These are phyloP conservation scores for Leucophenga varia DNA, from an alignment of 1,140 invertebrate genomes.

Conservation along the genomic window DNA sequence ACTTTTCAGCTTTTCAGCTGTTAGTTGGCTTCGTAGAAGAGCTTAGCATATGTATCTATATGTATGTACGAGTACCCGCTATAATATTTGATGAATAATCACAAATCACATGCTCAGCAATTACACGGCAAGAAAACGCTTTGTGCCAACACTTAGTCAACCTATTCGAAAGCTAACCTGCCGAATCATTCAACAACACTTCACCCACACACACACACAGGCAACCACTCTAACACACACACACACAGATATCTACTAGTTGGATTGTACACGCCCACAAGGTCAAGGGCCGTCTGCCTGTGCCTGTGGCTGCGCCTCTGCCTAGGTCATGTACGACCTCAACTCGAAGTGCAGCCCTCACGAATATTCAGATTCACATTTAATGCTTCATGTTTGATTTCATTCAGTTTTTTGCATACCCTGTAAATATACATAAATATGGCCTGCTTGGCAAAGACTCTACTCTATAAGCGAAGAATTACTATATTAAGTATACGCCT, in stretches of 20 bases:
- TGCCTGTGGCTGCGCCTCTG: slow-evolving; percentile 5
- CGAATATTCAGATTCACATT: slow-evolving; percentile 20
- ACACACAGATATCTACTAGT: slow-evolving; percentile 6
- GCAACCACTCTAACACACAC: slow-evolving; percentile 1
- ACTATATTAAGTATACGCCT: too few species aligned
- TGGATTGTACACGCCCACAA: slow-evolving; percentile 24
- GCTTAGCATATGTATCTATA: slow-evolving; percentile 41
- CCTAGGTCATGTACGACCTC: slow-evolving; percentile 32
- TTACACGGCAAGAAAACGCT: slow-evolving; percentile 2
- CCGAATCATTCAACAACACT: slow-evolving; percentile 19
- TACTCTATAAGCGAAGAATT: too few species aligned
- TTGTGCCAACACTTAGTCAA: slow-evolving; percentile 16
- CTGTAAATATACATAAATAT: too few species aligned
- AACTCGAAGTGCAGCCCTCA: slow-evolving; percentile 29
- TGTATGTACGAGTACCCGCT: slow-evolving; percentile 31
- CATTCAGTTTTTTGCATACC: background rate
- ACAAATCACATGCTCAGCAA: slow-evolving; percentile 15
- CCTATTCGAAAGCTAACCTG: slow-evolving; percentile 16
- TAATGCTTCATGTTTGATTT: background rate
- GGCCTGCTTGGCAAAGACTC: too few species aligned
- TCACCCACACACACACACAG: slow-evolving; percentile 1
- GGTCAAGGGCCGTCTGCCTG: slow-evolving; percentile 39
- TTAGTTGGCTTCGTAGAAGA: slow-evolving; percentile 21
- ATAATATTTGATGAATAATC: slow-evolving; percentile 5
- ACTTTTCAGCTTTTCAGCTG: slow-evolving; percentile 26